Percentiles rank a stretch among this genome's conserved stretches.
phyloP scores from a whole-genome alignment of 1,140 invertebrate genomes.

The Pseudomyrmex pallidus region DNA sequence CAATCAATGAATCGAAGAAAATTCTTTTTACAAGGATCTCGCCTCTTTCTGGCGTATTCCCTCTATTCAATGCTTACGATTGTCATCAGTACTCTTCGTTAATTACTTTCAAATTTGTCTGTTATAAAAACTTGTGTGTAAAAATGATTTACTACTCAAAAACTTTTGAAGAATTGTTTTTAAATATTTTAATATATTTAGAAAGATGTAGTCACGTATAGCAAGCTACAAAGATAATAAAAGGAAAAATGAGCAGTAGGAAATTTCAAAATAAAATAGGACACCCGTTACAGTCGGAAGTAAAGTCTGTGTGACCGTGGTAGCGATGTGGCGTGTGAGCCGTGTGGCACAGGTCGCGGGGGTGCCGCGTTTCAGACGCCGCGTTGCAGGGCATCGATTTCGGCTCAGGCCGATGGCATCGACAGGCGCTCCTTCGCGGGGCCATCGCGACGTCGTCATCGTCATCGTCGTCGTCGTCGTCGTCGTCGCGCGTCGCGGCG shows the following conservation, averaged over 20 bases:
- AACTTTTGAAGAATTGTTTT: too few species aligned
- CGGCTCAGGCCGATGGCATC: conserved; percentile 74
- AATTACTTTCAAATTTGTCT: too few species aligned
- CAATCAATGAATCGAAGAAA: conserved; percentile 39
- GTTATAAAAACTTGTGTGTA: too few species aligned
- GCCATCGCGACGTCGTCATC: conserved; percentile 62
- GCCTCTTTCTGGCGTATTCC: conserved; percentile 18
- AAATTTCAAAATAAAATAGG: conserved; percentile 25
- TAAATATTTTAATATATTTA: too few species aligned
- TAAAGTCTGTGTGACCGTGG: conserved; percentile 68
- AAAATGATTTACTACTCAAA: too few species aligned
- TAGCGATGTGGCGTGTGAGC: conserved; percentile 7
- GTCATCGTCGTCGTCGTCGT: background rate
- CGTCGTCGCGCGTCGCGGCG: background rate
- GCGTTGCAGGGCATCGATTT: conserved; percentile 74
- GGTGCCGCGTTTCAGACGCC: conserved; percentile 75
- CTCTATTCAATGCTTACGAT: conserved; percentile 6
- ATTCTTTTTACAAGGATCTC: conserved; percentile 21
- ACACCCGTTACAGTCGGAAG: conserved; percentile 55
- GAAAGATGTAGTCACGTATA: too few species aligned
- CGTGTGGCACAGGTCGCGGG: conserved; percentile 72
- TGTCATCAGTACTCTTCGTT: too few species aligned
- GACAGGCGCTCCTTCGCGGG: conserved; percentile 64
- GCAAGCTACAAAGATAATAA: background rate
- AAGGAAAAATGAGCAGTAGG: conserved; percentile 16